Base-by-base conservation (phyloP, 2,888 invertebrate genomes). In the Cetonia aurata region DNA sequence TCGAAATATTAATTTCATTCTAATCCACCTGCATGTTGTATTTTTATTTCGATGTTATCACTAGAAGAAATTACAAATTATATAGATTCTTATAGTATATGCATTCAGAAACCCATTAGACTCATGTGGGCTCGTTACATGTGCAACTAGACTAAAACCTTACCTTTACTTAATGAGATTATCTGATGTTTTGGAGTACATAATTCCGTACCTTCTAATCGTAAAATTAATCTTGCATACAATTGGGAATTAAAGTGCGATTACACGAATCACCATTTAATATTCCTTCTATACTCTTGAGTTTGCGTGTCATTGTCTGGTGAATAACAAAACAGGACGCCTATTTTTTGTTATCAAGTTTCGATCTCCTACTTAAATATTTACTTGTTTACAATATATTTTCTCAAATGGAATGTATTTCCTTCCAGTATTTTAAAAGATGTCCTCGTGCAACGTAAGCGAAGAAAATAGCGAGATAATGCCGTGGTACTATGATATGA, bases 401-500 rank as follows among this genome's bases (percentile, higher is more conserved):
- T 12, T 15, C 15, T 48, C 25, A 31, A 37, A 48, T 56, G 46
- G 19, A 25, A 19, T 37, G 37, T 37, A 10, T 37, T 1, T 37
- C 2, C 8, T 10, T 10, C 10, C 9, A 37, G 2, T 37, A 8
- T 6, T 37, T 9, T n/a, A 15, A 13, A 33, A 42, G 0, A 56
- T 42, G 42, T 60, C 70, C 44, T 67, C 57, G 48, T 52, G 46
- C 4, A 57, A 57, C 15, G 17, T 6, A 31, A 55, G 57, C n/a
- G 10, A 85, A 83, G 69, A 83, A 12, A 33, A 42, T 17, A 57
- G 9, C 6, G 19, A 42, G 12, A n/a, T 19, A 6, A 84, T 86
- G 71, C 87, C 90, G 0, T 90, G 90, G 57, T 86, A 89, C 13
- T 92, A 88, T 78, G 86, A 88, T 78, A 88, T 92, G 37, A 90